Conservation (phyloP, 1,140 invertebrate species). For the Conus betulinus region DNA sequence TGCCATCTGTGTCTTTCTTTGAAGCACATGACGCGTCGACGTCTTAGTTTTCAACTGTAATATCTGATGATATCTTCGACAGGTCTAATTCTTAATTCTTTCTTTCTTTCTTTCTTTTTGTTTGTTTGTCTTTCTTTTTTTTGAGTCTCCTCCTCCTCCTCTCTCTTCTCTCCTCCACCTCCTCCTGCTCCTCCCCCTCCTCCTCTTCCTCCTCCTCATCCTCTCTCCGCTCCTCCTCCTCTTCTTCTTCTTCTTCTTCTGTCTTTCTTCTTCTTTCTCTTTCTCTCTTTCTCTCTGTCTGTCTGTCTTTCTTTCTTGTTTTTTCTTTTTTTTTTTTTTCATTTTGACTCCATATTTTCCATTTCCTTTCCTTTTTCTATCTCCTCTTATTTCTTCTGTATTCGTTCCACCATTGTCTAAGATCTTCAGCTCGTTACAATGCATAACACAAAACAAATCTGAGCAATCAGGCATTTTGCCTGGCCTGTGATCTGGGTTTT, state of each 20-base stretch:
- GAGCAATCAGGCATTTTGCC: no score
- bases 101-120: not conserved
- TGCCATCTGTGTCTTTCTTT: no score
- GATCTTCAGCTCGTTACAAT: no score
- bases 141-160: not conserved
- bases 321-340: no score
- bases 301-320: not conserved
- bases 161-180: not conserved
- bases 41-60: no score
- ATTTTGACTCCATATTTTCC: no score
- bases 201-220: not conserved
- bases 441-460: no score
- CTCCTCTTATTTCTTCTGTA: not conserved
- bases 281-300: not conserved
- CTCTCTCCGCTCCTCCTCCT: not conserved
- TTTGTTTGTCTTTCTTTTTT: not conserved
- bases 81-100: not conserved
- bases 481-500: no score
- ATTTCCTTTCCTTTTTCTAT: not conserved
- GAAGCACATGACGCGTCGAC: no score
- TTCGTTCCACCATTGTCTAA: no score
- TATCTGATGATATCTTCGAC: not conserved
- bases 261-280: not conserved
- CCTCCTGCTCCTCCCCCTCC: not conserved
- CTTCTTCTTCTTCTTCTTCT: slow-evolving; percentile 14